Conservation (phyloP, 2,888 invertebrate species). For the Dynastes maya region DNA sequence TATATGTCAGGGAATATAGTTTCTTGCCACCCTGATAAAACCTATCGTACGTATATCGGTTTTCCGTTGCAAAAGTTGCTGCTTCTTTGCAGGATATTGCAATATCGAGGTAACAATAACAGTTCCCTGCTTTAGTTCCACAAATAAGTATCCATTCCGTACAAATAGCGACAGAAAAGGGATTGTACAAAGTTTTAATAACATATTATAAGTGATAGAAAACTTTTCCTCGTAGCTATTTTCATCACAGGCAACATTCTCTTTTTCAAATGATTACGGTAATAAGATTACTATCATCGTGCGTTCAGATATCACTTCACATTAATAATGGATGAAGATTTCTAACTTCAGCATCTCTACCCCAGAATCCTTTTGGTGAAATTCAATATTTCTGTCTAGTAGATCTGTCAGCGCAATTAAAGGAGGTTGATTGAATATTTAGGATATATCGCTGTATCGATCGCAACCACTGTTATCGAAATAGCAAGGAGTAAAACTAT, state of each 20-base stretch:
- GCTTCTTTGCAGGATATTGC: slow-evolving; percentile 31
- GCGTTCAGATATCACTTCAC: neutral
- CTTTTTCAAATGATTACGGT: neutral
- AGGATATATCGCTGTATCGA: no score
- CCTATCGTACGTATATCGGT: slow-evolving; percentile 14
- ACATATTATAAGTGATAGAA: neutral
- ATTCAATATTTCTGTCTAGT: no score
- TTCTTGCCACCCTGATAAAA: slow-evolving; percentile 1
- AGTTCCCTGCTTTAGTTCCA: neutral
- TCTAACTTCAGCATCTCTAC: no score
- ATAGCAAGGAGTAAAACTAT: no score
- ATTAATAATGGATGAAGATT: neutral
- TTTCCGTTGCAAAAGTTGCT: neutral
- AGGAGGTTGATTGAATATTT: no score
- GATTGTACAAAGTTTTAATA: slow-evolving; percentile 12
- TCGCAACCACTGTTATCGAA: no score
- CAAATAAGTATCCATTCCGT: neutral
- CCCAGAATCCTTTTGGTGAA: no score
- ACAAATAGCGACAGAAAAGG: neutral
- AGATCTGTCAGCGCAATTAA: no score
- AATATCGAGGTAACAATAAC: slow-evolving; percentile 15
- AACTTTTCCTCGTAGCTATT: neutral
- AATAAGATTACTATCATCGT: neutral
- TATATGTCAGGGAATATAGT: neutral
- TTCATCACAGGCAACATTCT: neutral